These are phyloP conservation scores for Brachypodius melanocephalos DNA, from an alignment of 2,113 vertebrate species.

Conservation along the genomic window DNA sequence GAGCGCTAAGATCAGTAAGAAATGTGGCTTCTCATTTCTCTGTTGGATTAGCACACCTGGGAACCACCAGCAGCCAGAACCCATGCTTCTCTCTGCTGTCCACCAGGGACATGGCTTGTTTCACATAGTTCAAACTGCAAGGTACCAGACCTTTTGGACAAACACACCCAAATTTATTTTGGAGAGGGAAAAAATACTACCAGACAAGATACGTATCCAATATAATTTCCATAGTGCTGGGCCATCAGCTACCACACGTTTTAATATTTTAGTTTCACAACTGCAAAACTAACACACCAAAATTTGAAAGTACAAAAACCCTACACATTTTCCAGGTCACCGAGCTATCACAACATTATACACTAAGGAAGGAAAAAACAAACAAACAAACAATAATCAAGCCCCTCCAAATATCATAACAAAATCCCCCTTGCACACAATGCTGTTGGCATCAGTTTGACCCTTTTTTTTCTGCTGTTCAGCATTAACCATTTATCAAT, in stretches of 20 bases:
- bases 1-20: background rate
- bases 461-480: background rate
- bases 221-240: background rate
- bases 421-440: background rate
- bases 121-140: background rate
- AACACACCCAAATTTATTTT: background rate
- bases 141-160: background rate
- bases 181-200: background rate
- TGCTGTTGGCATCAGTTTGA: background rate
- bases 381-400: background rate
- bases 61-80: background rate
- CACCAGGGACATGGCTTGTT: background rate
- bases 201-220: accelerated
- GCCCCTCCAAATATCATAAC: background rate
- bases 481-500: background rate
- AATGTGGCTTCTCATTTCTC: background rate
- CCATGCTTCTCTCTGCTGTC: background rate
- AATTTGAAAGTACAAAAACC: background rate
- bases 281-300: background rate
- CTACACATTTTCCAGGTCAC: background rate
- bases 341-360: background rate
- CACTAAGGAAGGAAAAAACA: background rate
- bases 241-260: background rate
- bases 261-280: background rate
- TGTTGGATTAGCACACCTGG: background rate